Percentiles rank a stretch among this genome's conserved stretches.
These are phyloP conservation scores for Macrostomum lignano DNA, from an alignment of 1,140 invertebrate species.

Conservation along the genomic window DNA sequence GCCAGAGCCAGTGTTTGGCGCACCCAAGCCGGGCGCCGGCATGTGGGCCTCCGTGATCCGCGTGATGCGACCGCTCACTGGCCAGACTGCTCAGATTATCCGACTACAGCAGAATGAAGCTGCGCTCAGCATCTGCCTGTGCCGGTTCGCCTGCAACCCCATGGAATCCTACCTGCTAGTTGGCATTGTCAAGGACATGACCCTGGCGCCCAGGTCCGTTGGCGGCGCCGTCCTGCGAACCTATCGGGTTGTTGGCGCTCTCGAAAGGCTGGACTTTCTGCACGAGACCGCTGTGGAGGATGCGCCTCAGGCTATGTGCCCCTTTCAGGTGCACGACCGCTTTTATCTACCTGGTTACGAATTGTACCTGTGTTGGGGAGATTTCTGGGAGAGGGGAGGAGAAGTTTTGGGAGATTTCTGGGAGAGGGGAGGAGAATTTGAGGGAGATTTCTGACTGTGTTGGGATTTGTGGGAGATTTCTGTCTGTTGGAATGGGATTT, in stretches of 20 bases:
- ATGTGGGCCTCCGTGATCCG: slow-evolving; percentile 85
- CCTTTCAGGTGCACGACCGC: slow-evolving; percentile 12
- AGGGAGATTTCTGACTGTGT: too few species aligned
- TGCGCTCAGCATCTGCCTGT: slow-evolving; percentile 45
- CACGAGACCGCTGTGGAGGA: slow-evolving; percentile 83
- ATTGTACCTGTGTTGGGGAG: too few species aligned
- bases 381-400: too few species aligned
- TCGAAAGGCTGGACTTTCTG: slow-evolving; percentile 52
- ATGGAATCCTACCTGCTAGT: slow-evolving; percentile 49
- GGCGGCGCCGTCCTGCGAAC: slow-evolving; percentile 54
- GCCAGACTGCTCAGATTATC: slow-evolving; percentile 47
- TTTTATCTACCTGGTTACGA: too few species aligned
- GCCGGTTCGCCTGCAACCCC: slow-evolving; percentile 40
- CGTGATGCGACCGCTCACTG: slow-evolving; percentile 57
- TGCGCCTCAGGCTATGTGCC: slow-evolving; percentile 30
- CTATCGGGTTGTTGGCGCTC: slow-evolving; percentile 39
- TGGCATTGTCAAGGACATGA: slow-evolving; percentile 60
- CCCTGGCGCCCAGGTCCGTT: slow-evolving; percentile 52
- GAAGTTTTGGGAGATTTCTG: too few species aligned
- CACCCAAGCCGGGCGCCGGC: slow-evolving; percentile 71
- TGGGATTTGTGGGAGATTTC: too few species aligned
- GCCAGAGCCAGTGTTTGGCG: slow-evolving; percentile 72
- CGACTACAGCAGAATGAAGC: slow-evolving; percentile 81
- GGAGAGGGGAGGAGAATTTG: too few species aligned
- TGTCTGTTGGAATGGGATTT: too few species aligned